A percentile compares a stretch with the other conserved stretches of the same genome.
phyloP scores from a whole-genome alignment of 2,797 vertebrate species.

The Zalophus californianus region DNA sequence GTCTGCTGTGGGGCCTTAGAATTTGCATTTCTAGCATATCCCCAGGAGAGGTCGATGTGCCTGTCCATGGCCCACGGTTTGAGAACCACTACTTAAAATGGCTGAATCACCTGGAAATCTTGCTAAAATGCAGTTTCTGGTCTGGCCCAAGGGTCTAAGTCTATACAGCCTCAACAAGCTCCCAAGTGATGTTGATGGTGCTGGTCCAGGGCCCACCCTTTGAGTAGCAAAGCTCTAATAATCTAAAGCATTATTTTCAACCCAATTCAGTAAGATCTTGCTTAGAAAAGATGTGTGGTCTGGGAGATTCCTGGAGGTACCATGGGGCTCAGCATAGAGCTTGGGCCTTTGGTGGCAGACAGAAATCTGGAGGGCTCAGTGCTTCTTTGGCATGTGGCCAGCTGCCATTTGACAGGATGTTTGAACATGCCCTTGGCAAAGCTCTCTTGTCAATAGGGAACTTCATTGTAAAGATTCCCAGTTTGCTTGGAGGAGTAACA shows the following conservation, averaged over 20 bases:
- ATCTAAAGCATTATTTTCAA: not conserved
- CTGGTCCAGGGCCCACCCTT: not conserved
- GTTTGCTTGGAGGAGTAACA: constrained; percentile 9
- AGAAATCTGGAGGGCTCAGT: not conserved
- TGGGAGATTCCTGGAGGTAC: not conserved
- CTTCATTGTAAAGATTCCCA: constrained; percentile 10
- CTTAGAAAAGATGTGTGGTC: not conserved
- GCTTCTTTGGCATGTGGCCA: not conserved
- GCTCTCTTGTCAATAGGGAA: constrained; percentile 34
- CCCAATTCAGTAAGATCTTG: not conserved
- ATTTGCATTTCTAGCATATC: not conserved
- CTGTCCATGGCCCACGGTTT: not conserved
- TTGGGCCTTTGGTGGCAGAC: not conserved
- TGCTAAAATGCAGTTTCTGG: not conserved
- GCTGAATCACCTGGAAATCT: not conserved
- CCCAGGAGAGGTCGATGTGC: not conserved
- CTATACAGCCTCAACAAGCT: not conserved
- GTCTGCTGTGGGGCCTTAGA: not conserved
- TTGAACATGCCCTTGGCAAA: constrained; percentile 37
- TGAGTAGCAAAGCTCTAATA: not conserved
- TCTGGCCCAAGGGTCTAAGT: not conserved
- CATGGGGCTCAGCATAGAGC: not conserved
- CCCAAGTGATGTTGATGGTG: not conserved
- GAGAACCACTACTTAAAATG: not conserved
- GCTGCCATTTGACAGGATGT: not conserved